Evolutionary conservation across 2,888 invertebrate species (phyloP).

Genomic region (Mythimna lalbum): DNA sequence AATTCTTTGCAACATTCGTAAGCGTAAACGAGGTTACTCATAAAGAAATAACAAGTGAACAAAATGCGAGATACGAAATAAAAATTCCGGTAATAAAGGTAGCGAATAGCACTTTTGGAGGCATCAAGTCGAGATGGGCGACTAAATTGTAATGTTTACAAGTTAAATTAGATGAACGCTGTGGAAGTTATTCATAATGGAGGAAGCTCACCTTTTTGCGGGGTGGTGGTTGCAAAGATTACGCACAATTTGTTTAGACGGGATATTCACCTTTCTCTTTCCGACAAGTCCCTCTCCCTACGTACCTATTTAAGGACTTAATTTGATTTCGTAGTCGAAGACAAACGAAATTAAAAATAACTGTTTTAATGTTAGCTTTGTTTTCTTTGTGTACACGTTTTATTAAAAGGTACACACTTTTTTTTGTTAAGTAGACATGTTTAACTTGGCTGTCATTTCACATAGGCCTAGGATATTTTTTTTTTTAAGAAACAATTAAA

Average conservation of each 20-base stretch:
- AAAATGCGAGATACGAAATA: slow-evolving; percentile 80
- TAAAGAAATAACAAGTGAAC: slow-evolving; percentile 79
- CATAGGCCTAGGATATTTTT: background rate
- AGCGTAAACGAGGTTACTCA: slow-evolving; percentile 74
- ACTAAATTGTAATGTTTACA: slow-evolving; percentile 88
- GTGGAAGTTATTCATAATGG: slow-evolving; percentile 85
- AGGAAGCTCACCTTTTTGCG: slow-evolving; percentile 80
- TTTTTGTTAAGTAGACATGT: background rate
- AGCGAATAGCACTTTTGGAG: slow-evolving; percentile 83
- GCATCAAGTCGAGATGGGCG: slow-evolving; percentile 85
- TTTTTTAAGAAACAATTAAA: no score
- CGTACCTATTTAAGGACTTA: slow-evolving; percentile 69
- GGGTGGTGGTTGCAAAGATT: slow-evolving; percentile 75
- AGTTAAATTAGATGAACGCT: slow-evolving; percentile 87
- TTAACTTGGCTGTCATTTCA: background rate
- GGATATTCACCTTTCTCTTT: slow-evolving; percentile 49
- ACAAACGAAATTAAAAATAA: slow-evolving; percentile 69
- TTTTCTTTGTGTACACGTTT: slow-evolving; percentile 26
- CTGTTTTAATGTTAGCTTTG: slow-evolving; percentile 58
- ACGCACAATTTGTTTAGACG: slow-evolving; percentile 80
- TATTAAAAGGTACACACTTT: background rate
- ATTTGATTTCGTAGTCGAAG: slow-evolving; percentile 70
- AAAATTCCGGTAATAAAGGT: slow-evolving; percentile 81
- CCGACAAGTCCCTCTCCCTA: slow-evolving; percentile 35
- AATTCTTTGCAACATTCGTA: slow-evolving; percentile 47